Base-by-base conservation (phyloP, 2,888 invertebrate genomes). In the Pachymerium ferrugineum region DNA sequence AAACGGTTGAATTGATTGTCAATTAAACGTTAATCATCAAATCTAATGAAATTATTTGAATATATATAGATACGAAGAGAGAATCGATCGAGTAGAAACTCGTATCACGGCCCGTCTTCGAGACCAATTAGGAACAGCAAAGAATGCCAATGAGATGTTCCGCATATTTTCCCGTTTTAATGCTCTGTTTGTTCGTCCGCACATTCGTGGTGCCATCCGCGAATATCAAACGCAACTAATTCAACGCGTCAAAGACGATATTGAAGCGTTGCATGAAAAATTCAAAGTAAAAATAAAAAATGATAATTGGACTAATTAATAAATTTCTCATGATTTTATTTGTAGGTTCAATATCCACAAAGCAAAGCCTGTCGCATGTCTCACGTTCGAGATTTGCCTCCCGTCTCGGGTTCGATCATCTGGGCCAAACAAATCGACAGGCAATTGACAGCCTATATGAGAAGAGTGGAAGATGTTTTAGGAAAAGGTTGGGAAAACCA, bases 141-240 rank as follows among this genome's bases (percentile, higher is more conserved):
- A 97, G 85, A 98, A 98, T 85, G 99, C 99, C 22, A 98, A 98
- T 82, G 99, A 99, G 83, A 99, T 99, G 99, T 99, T 99, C 85
- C 88, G 97, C 74, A 99, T 99, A 80, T 88, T 87, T 85, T 97
- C 97, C 0, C 90, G 98, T 19, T 99, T 98, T 86, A 99, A 99
- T 84, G 98, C 98, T 0, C 86, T 99, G 72, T 99, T 99, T 85
- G 97, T 99, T 10, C 89, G 99, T 8, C 98, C 97, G 1, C 98
- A 99, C 84, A 99, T 99, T 81, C 89, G 97, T 73, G 98, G 99
- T 68, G 99, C 99, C 28, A 99, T 99, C 78, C 87, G 98, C 67
- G 99, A 99, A 84, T 99, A 99, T 84, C 99, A 99, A 85, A 97
- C 98, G 0, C 97, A 99, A 83, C 87, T 99, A 74, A 99, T 99